A percentile compares a stretch with the other conserved stretches of the same genome.
Conservation (phyloP, 2,888 invertebrate species). For the Cosmopolites sordidus region DNA sequence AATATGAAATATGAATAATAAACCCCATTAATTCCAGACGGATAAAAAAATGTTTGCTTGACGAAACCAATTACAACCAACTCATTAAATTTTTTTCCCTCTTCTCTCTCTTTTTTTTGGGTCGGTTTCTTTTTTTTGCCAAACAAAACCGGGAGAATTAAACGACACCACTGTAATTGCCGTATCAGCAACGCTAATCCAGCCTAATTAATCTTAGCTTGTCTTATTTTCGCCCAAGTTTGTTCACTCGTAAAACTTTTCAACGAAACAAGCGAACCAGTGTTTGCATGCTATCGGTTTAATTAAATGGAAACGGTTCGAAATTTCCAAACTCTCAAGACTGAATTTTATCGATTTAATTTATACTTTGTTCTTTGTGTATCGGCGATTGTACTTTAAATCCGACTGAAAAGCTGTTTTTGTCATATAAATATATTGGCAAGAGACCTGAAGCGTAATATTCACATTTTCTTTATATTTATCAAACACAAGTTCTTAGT, state of each 20-base stretch:
- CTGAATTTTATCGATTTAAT: not conserved
- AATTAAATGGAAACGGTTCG: not conserved
- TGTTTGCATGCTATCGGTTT: constrained; percentile 2
- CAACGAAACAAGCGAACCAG: constrained; percentile 1
- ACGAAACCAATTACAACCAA: not conserved
- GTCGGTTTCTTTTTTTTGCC: not conserved
- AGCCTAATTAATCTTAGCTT: constrained; percentile 14
- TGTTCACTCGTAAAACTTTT: constrained; percentile 16
- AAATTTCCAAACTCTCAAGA: not conserved
- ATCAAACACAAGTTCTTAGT: too few relatives aligned
- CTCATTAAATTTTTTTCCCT: not conserved
- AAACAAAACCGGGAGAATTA: not conserved
- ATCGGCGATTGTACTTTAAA: too few relatives aligned
- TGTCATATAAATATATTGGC: too few relatives aligned
- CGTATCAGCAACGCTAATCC: constrained; percentile 12
- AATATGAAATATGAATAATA: too few relatives aligned
- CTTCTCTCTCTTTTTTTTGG: too few relatives aligned
- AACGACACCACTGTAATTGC: constrained; percentile 9
- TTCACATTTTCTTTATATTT: too few relatives aligned
- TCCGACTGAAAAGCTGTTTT: too few relatives aligned
- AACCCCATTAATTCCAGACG: too few relatives aligned
- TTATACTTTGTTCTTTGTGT: not conserved
- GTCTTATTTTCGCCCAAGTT: constrained; percentile 12
- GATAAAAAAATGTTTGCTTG: not conserved
- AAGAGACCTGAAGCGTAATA: too few relatives aligned